Evolutionary conservation across 2,113 vertebrate species (phyloP), one percentile per base, ranked within the genome.

Genomic region (Corydoras maculifer): DNA sequence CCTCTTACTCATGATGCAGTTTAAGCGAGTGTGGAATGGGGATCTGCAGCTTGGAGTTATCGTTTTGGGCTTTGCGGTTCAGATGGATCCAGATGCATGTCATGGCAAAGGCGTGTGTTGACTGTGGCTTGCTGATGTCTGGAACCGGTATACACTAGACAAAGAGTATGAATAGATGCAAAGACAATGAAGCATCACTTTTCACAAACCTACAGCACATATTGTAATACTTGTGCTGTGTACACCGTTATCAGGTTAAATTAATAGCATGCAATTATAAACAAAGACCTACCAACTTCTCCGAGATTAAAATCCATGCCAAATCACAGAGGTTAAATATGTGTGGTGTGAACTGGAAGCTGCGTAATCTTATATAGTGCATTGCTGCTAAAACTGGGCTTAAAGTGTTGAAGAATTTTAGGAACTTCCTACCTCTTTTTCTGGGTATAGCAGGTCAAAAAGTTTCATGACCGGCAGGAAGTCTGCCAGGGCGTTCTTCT

Each of bases 1-100:
- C 3, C 6, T 43, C 81, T 90, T 88, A 99, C 97, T 99, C 96
- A 11, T 99, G 96, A 77, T 99, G 97, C 62, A 94, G 93, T 58
- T 96, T 98, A 50, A 99, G 88, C 29, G 97, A 99, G 84, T 99
- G 96, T 8, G 97, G 97, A 72, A 99, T 99, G 48, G 95, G 96
- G 78, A 98, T 99, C 86, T 99, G 97, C 2, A 95, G 86, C 70
- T 95, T 96, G 81, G 94, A 96, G 86, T 97, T 93, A 87, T 94
- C 95, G 54, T 92, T 99, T 71, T 99, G 97, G 25, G 97, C 96
- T 87, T 99, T 99, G 81, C 94, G 93, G 81, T 99, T 99, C 73
- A 99, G 91, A 79, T 99, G 97, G 83, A 99, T 99, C 97, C 97
- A 99, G 83, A 99, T 99, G 86, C 96, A 99, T 72, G 97, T 99